Conservation (phyloP, 1,140 invertebrate genomes). For the Dendrolimus kikuchii region DNA sequence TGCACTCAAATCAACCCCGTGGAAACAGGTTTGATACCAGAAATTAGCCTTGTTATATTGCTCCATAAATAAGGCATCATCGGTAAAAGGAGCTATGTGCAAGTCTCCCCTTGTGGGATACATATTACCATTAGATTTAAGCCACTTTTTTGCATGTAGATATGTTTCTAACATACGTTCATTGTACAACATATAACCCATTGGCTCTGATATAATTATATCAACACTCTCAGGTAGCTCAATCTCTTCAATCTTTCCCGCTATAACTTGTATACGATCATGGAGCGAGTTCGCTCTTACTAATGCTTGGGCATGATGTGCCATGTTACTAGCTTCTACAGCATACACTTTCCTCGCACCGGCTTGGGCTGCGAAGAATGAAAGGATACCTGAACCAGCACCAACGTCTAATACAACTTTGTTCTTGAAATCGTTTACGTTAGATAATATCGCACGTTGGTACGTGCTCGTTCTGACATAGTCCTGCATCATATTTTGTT, state of each 20-base stretch:
- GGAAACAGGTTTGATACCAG: slow-evolving; percentile 98
- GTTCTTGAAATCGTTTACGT: slow-evolving; percentile 92
- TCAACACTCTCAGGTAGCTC: slow-evolving; percentile 96
- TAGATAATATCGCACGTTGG: slow-evolving; percentile 96
- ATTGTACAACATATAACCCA: slow-evolving; percentile 99
- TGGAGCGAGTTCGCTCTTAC: slow-evolving; percentile 92
- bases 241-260: slow-evolving; percentile 99
- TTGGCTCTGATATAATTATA: slow-evolving; percentile 98
- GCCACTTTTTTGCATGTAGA: slow-evolving; percentile 98
- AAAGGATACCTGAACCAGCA: slow-evolving; percentile 96
- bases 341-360: slow-evolving; percentile 98
- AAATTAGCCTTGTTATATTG: slow-evolving; percentile 99
- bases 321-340: slow-evolving; percentile 99
- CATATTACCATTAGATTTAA: slow-evolving; percentile 94
- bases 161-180: slow-evolving; percentile 99
- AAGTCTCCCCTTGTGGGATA: slow-evolving; percentile 97
- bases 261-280: slow-evolving; percentile 91
- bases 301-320: slow-evolving; percentile 93
- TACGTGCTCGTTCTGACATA: slow-evolving; percentile 99
- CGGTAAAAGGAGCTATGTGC: slow-evolving; percentile 98
- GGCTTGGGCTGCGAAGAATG: slow-evolving; percentile 98
- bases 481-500: slow-evolving; percentile 99
- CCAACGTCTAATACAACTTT: slow-evolving; percentile 98
- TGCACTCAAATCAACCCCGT: slow-evolving; percentile 95
- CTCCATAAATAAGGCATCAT: slow-evolving; percentile 98